Evolutionary conservation across 2,888 invertebrate species (phyloP), one percentile per base, ranked within the genome.

Genomic region (Oegoconia quadripuncta): DNA sequence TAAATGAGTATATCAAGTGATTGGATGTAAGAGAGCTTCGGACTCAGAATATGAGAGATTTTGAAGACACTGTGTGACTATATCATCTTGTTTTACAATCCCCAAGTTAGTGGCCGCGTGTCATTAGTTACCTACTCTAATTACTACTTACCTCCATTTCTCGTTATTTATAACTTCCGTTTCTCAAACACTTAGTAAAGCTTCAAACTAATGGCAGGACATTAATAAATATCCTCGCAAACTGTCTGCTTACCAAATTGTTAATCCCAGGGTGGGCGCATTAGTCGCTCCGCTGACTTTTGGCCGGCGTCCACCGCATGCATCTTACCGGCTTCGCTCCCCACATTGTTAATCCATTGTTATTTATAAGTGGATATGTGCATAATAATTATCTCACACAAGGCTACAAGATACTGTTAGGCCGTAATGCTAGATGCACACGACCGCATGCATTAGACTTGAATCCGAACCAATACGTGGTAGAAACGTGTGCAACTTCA

Each of bases 291-390:
- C 48, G 64, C 48, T 67, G 70, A 61, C 62, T 72, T 54, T 83
- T 83, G 82, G 83, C 80, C 49, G 49, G 20, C 56, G 62, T 73
- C 77, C 79, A 80, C 72, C 48, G 45, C 50, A 55, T 63, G 56
- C 56, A 50, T 63, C 60, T 63, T 57, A 50, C 48, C 52, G 55
- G 46, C 55, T 58, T 58, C 64, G 59, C 64, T 59, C 62, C 53
- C 57, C 59, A 54, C 59, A 67, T 73, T 75, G 74, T 74, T 74
- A 76, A 78, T 75, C 73, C 63, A 66, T 68, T 67, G 67, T 68
- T 77, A 77, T 79, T 75, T 74, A 75, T 77, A 73, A 63, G 58
- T 48, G 48, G 52, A 48, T 48, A 57, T 52, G 53, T 64, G 59
- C 54, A 61, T 61, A 53, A 52, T 52, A 39, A 48, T 43, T 47